phyloP scores from a whole-genome alignment of 1,140 invertebrate species.

The Lepidostoma basale region DNA sequence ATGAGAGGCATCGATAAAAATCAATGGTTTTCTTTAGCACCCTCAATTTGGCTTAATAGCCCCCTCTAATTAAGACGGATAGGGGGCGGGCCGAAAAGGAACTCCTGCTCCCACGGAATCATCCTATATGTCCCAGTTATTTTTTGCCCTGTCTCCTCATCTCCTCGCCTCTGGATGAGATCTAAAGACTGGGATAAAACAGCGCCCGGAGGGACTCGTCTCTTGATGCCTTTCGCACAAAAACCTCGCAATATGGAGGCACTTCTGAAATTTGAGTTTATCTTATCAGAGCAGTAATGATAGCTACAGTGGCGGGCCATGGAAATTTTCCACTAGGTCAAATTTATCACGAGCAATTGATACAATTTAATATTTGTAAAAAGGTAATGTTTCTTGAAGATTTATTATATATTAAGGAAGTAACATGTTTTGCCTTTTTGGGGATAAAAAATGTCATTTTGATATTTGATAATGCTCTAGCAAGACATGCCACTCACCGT shows the following conservation, averaged over 20 bases:
- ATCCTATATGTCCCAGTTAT: too few relatives aligned
- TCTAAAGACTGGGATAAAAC: neutral
- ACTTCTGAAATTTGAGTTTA: constrained; percentile 3
- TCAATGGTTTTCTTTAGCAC: neutral
- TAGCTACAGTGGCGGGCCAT: too few relatives aligned
- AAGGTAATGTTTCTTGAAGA: too few relatives aligned
- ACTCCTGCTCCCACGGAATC: too few relatives aligned
- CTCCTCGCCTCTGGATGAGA: neutral
- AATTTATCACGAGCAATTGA: too few relatives aligned
- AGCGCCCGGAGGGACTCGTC: neutral
- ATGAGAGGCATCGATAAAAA: neutral
- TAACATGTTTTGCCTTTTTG: too few relatives aligned
- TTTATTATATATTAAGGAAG: too few relatives aligned
- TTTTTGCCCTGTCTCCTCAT: constrained; percentile 11
- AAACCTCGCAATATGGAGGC: constrained; percentile 8
- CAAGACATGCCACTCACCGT: too few relatives aligned
- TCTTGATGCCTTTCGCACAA: neutral
- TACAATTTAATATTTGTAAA: too few relatives aligned
- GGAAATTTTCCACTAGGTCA: too few relatives aligned
- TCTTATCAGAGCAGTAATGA: constrained; percentile 18
- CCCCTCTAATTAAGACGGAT: constrained; percentile 12
- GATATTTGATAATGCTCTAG: too few relatives aligned
- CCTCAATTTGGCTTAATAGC: neutral
- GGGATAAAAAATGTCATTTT: too few relatives aligned
- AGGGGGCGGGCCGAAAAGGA: neutral